Conservation (phyloP, 2,888 invertebrate genomes). For the Nematopogon swammerdamellus region DNA sequence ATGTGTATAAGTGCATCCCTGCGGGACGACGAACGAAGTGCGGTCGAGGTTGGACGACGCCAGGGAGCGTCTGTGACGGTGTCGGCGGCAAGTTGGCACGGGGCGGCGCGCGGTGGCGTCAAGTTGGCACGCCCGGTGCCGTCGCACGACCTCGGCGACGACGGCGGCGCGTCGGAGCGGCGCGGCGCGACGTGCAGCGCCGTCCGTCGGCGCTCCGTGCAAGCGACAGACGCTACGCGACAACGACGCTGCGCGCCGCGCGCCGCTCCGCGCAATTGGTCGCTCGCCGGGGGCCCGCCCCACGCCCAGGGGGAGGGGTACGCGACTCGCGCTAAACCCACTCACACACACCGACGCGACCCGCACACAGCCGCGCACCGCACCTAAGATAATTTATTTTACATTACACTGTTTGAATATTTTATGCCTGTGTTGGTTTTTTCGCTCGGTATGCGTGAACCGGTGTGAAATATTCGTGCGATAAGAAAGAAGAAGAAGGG, state of each 20-base stretch:
- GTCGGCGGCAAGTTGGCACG: too few relatives aligned
- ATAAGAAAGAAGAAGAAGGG: slow-evolving; percentile 52
- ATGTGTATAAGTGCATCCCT: too few relatives aligned
- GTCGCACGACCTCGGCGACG: too few relatives aligned
- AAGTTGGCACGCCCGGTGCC: too few relatives aligned
- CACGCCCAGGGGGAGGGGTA: slow-evolving; percentile 28
- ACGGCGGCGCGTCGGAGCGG: too few relatives aligned
- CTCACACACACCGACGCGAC: slow-evolving; percentile 15
- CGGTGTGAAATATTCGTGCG: slow-evolving; percentile 57
- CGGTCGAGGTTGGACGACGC: too few relatives aligned
- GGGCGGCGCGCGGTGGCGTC: too few relatives aligned
- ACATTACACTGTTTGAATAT: slow-evolving; percentile 58
- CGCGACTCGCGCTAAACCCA: slow-evolving; percentile 42
- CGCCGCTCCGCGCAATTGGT: slow-evolving; percentile 57
- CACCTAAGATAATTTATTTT: slow-evolving; percentile 58
- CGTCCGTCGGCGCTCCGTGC: slow-evolving; percentile 9
- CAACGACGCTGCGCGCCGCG: slow-evolving; percentile 39
- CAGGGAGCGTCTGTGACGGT: too few relatives aligned
- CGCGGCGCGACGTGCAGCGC: slow-evolving; percentile 15
- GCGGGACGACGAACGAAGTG: too few relatives aligned
- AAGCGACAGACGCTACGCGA: too few relatives aligned
- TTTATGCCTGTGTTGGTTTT: slow-evolving; percentile 58
- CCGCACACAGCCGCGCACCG: slow-evolving; percentile 37
- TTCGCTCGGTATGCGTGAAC: slow-evolving; percentile 48
- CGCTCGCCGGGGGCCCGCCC: slow-evolving; percentile 39